These are phyloP conservation scores for Diadegma fenestrale DNA, from an alignment of 2,888 invertebrate species.

Conservation along the genomic window DNA sequence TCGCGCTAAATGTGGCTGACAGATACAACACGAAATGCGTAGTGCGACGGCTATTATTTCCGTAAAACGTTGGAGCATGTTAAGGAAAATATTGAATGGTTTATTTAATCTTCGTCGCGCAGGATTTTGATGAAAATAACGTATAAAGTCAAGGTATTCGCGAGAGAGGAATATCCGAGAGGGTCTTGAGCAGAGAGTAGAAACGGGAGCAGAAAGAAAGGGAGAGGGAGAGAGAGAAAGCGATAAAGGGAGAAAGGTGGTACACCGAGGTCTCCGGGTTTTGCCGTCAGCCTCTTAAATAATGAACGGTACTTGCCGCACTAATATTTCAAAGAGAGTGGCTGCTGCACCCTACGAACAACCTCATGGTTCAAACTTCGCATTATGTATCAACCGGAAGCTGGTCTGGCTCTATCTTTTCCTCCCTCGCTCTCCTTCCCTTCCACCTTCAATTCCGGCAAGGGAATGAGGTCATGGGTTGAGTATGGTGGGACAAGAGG, in stretches of 20 bases:
- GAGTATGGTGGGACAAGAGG: constrained; percentile 31
- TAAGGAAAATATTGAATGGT: background rate
- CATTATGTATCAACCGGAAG: constrained; percentile 77
- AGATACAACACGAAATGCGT: background rate
- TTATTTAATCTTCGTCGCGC: background rate
- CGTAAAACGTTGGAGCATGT: background rate
- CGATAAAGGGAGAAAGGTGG: constrained; percentile 50
- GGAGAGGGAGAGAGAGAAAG: constrained; percentile 35
- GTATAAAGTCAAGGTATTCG: constrained; percentile 24
- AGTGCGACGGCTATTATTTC: background rate
- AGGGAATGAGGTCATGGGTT: constrained; percentile 32
- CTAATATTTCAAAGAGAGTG: constrained; percentile 78
- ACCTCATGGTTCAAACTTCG: constrained; percentile 74
- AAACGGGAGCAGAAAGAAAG: constrained; percentile 26
- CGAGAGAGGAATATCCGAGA: constrained; percentile 47
- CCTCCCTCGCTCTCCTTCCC: constrained; percentile 45
- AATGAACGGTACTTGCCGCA: constrained; percentile 77
- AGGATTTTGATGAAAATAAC: constrained; percentile 40
- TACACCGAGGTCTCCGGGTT: constrained; percentile 68
- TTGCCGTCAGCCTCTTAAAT: constrained; percentile 76
- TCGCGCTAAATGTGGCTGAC: no score
- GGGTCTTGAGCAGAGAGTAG: constrained; percentile 23
- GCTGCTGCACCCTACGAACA: constrained; percentile 68
- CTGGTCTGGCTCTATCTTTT: constrained; percentile 57
- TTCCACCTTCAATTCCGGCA: constrained; percentile 62